A percentile compares a stretch with the other conserved stretches of the same genome.
These are phyloP conservation scores for Colletes collaris DNA, from an alignment of 2,888 invertebrate genomes.

Conservation along the genomic window DNA sequence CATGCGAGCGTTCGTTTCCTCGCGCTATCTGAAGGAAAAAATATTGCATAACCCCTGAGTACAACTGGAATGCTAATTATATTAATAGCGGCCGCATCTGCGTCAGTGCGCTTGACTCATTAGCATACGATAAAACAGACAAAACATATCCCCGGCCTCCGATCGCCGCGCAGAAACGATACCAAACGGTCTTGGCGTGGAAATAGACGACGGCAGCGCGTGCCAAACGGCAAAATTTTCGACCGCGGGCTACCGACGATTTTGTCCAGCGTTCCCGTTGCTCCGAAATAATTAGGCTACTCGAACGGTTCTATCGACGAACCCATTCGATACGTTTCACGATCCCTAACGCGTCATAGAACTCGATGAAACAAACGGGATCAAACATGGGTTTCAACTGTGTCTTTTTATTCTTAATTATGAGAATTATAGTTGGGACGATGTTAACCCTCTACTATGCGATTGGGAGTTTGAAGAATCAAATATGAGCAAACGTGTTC, in stretches of 20 bases:
- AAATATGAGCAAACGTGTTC: no score
- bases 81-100: conserved; percentile 55
- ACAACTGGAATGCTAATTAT: conserved; percentile 54
- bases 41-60: conserved; percentile 44
- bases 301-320: no score
- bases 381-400: no score
- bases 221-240: conserved; percentile 22
- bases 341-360: no score
- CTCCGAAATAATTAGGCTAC: not conserved
- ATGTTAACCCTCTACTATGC: no score
- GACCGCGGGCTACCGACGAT: not conserved
- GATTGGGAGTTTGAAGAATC: no score
- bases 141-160: conserved; percentile 34
- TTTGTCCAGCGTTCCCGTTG: conserved; percentile 3
- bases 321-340: no score
- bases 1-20: conserved; percentile 50
- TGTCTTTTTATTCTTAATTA: no score
- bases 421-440: no score
- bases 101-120: conserved; percentile 48
- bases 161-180: conserved; percentile 24
- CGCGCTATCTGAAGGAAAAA: conserved; percentile 35
- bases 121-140: conserved; percentile 51
- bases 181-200: conserved; percentile 14
- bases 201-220: conserved; percentile 13
- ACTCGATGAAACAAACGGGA: no score